Base-by-base conservation (phyloP, 2,888 invertebrate species). In the Osedax fenrisi region DNA sequence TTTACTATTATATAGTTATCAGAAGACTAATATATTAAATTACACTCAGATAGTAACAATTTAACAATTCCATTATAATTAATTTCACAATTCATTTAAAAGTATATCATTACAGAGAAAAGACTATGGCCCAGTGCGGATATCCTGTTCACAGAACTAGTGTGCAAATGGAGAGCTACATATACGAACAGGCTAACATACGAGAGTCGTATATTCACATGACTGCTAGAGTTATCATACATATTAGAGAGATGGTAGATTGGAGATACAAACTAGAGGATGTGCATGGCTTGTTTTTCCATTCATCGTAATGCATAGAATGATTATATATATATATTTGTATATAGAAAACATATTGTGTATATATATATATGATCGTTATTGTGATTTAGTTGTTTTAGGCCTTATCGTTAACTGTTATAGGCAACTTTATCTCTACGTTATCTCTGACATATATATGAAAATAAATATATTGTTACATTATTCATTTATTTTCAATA, bases 251-350 rank as follows among this genome's bases (percentile, higher is more conserved):
- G 27, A 68, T 68, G 68, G 68, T 68, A 22, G 68, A 68, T n/a
- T 68, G 68, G 68, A 25, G 68, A 26, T 68, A 68, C 26, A 25
- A 68, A 26, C 23, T 68, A n/a, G 68, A 68, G n/a, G 68, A 68
- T 17, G 68, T 68, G 3, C 68, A 68, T n/a, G 26, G 68, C 27
- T 26, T 68, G 17, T 68, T 68, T 26, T 68, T 25, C 27, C 68
- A 25, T 41, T 41, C 41, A 5, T 41, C 41, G 41, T 41, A 41
- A 41, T 10, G 17, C 41, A 41, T 41, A 41, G 17, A 10, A 41
- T 41, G 17, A 10, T 10, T 41, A 41, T 41, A 41, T 41, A 41
- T 41, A 41, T 41, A 41, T 41, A 41, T 41, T 10, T 41, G 17
- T 41, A 41, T 41, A 41, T 41, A 41, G 10, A 10, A 41, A 10